Evolutionary conservation across 2,113 vertebrate genomes (phyloP).

Genomic region (Salvelinus alpinus): DNA sequence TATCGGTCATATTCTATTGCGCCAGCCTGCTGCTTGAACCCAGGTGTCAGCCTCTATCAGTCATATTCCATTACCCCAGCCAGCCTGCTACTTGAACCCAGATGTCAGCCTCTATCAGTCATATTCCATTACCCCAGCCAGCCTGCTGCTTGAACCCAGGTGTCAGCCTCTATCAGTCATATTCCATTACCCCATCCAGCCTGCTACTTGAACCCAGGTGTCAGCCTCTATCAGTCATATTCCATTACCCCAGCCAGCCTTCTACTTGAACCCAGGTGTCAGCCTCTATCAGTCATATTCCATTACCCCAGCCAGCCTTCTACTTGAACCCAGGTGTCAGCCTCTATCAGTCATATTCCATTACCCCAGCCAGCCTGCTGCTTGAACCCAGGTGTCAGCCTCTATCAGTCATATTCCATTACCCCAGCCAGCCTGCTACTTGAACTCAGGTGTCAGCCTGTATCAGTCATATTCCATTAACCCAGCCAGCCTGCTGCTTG

Average conservation of each 20-base stretch:
- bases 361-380: too few species aligned
- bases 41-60: too few species aligned
- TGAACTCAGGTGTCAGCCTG: conserved; percentile 54
- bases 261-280: conserved; percentile 41
- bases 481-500: conserved; percentile 28
- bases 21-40: not conserved
- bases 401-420: too few species aligned
- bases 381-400: too few species aligned
- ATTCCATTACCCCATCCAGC: too few species aligned
- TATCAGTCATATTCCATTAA: conserved; percentile 76
- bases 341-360: conserved; percentile 24
- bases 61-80: conserved; percentile 7
- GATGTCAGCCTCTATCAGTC: conserved; percentile 72
- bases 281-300: conserved; percentile 72
- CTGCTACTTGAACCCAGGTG: too few species aligned
- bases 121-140: conserved; percentile 67
- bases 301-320: conserved; percentile 59
- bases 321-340: not conserved
- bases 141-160: conserved; percentile 7
- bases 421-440: conserved; percentile 3
- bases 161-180: conserved; percentile 24
- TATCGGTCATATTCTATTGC: conserved; percentile 37
- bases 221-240: too few species aligned
- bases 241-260: conserved; percentile 6
- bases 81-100: too few species aligned